phyloP scores from a whole-genome alignment of 2,797 vertebrate genomes.

The Remorina albescens region DNA sequence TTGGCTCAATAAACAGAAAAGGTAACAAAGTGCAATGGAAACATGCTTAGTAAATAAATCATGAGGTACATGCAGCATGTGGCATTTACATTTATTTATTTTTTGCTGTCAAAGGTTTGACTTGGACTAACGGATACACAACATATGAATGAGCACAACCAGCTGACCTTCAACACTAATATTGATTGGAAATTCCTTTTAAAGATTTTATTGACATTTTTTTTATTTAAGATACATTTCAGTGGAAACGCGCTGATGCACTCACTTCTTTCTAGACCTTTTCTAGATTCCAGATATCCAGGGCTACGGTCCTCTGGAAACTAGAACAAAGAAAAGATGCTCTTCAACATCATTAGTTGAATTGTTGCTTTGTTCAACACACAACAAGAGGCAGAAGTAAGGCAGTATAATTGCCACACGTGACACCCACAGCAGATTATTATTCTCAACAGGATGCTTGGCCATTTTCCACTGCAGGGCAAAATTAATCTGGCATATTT shows the following conservation, averaged over 20 bases:
- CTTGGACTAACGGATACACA: too few species aligned
- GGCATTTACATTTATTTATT: too few species aligned
- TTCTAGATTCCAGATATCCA: neutral
- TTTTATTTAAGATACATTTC: neutral
- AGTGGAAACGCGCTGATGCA: neutral
- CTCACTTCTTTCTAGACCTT: neutral
- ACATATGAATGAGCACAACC: too few species aligned
- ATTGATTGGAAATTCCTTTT: neutral
- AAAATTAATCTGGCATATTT: neutral
- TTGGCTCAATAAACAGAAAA: neutral
- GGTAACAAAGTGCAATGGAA: too few species aligned
- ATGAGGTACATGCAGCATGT: neutral
- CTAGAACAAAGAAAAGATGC: neutral
- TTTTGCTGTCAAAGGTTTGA: too few species aligned
- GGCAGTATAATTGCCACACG: neutral
- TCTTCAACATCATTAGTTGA: neutral
- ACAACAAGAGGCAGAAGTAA: neutral
- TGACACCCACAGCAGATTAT: conserved; percentile 2
- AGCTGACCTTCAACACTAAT: too few species aligned
- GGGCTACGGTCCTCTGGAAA: neutral
- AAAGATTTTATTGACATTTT: neutral
- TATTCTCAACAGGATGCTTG: neutral
- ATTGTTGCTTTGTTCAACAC: conserved; percentile 3
- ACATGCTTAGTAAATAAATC: too few species aligned
- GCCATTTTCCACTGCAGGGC: neutral